Base-by-base conservation (phyloP, 2,113 vertebrate genomes). In the Dascyllus trimaculatus region DNA sequence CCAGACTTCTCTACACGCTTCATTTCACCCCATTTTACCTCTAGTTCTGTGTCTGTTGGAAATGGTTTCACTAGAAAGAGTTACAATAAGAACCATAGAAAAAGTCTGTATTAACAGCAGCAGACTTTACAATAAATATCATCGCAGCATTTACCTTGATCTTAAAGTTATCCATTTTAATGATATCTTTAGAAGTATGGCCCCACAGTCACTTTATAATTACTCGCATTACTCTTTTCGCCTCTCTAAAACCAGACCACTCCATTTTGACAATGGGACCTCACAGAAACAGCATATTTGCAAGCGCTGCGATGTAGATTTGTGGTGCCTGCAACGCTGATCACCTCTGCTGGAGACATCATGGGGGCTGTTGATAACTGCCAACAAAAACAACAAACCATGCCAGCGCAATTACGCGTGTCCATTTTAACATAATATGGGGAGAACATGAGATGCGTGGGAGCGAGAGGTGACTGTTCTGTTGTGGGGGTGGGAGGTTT, bases 361-460 rank as follows among this genome's bases (percentile, higher is more conserved):
- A 49, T 26, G 71, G 78, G 77, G 77, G 78, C 85, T 51, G 88
- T 43, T 77, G 88, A 83, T 80, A 54, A 71, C n/a, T 18, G 81
- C 89, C 90, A 91, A 86, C 78, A 43, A 90, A 87, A 93, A 90
- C 91, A 93, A 83, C 84, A 80, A 84, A 80, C 84, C 56, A 24
- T 26, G 75, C 82, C 87, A 88, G 77, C 19, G 64, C 80, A 91
- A 89, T 90, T 87, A 90, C 77, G 81, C 78, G 32, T 75, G 87
- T 88, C 86, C 81, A 70, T 84, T 88, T 84, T 43, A 88, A 84
- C 91, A 83, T 86, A 86, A 89, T 88, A 88, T 71, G 81, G 69
- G 78, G 74, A 82, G 90, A 93, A 93, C 84, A 90, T 85, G 91
- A 93, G 93, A 88, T 85, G 91, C 82, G 90, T 93, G 91, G 90